Conservation (phyloP, 2,888 invertebrate genomes). For the Rhorus exstirpatorius region DNA sequence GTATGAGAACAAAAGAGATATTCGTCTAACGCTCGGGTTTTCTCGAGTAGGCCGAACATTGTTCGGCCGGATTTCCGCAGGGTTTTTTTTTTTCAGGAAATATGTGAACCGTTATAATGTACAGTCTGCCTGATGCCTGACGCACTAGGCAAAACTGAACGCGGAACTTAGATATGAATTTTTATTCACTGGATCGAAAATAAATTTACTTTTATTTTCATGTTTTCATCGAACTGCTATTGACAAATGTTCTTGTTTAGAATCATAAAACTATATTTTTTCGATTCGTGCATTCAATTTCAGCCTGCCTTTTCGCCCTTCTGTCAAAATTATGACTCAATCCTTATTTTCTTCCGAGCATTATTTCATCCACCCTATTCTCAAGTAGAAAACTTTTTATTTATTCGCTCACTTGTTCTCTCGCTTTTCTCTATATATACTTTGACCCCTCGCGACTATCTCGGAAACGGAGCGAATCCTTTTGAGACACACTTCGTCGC, state of each 20-base stretch:
- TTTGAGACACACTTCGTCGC: conserved; percentile 55
- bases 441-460: conserved; percentile 8
- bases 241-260: too few relatives aligned
- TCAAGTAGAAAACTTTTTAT: conserved; percentile 13
- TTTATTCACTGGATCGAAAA: too few relatives aligned
- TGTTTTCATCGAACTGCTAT: too few relatives aligned
- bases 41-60: conserved; percentile 50
- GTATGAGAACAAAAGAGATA: conserved; percentile 61
- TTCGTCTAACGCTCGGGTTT: conserved; percentile 27
- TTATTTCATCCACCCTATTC: conserved; percentile 38
- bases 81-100: conserved; percentile 43
- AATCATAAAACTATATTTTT: too few relatives aligned
- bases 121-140: too few relatives aligned
- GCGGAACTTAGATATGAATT: too few relatives aligned
- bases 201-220: too few relatives aligned
- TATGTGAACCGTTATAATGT: background rate
- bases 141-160: too few relatives aligned
- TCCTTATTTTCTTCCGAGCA: conserved; percentile 29
- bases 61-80: conserved; percentile 46
- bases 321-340: conserved; percentile 22
- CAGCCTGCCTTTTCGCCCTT: too few relatives aligned
- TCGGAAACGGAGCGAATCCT: conserved; percentile 48
- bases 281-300: too few relatives aligned
- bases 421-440: background rate
- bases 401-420: background rate